A percentile compares a stretch with the other conserved stretches of the same genome.
Evolutionary conservation across 92 coral and sea anemone species (phyloP).

Genomic region (Desmophyllum pertusum): DNA sequence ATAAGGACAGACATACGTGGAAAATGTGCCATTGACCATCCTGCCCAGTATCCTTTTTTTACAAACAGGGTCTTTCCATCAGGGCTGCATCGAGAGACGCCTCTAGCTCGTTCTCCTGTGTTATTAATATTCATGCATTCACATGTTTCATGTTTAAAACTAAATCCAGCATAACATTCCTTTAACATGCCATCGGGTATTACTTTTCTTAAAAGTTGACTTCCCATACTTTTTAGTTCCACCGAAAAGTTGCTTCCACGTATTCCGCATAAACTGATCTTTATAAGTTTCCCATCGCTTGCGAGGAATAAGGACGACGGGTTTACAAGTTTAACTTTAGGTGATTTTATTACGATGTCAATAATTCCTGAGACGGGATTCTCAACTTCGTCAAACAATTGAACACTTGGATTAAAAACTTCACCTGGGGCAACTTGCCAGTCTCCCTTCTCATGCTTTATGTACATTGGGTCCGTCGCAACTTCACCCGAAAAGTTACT

Average conservation of each 20-base stretch:
- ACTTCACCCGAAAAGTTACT: constrained; percentile 61
- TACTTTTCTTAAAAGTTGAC: constrained; percentile 43
- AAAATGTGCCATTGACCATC: constrained; percentile 52
- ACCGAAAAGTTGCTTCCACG: constrained; percentile 52
- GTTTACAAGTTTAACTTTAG: constrained; percentile 43
- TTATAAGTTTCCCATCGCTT: constrained; percentile 35
- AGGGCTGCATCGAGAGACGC: constrained; percentile 69
- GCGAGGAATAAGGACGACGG: constrained; percentile 73
- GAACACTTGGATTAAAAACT: constrained; percentile 65
- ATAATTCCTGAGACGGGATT: constrained; percentile 81
- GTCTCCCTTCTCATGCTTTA: constrained; percentile 46
- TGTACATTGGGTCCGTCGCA: constrained; percentile 80
- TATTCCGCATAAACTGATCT: constrained; percentile 58
- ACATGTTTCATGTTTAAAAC: constrained; percentile 27
- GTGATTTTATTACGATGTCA: constrained; percentile 36
- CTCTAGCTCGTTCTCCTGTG: constrained; percentile 10
- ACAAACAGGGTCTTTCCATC: constrained; percentile 57
- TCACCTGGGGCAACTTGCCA: constrained; percentile 89
- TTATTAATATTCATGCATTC: constrained; percentile 60
- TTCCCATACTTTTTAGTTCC: constrained; percentile 63
- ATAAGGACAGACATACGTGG: constrained; percentile 78
- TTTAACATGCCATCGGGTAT: constrained; percentile 55
- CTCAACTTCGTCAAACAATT: constrained; percentile 77
- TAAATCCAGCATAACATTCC: constrained; percentile 74
- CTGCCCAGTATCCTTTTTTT: constrained; percentile 94